Evolutionary conservation across 2,113 vertebrate genomes (phyloP).

Genomic region (Apteryx owenii): DNA sequence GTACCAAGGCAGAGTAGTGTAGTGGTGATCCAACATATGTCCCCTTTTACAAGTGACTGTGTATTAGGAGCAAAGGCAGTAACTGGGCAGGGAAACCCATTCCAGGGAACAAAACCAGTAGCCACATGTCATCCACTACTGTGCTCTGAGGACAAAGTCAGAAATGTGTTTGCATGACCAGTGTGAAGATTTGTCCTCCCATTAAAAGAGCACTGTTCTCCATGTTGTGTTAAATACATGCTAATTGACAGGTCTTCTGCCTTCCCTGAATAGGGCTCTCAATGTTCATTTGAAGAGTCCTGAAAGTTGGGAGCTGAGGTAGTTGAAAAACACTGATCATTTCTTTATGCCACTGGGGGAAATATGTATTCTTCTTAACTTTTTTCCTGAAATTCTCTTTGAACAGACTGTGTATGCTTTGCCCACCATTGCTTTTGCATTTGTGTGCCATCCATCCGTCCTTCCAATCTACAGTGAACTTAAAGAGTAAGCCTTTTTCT

Average conservation of each 20-base stretch:
- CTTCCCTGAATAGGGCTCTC: conserved; percentile 21
- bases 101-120: background rate
- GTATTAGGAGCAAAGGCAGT: background rate
- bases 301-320: background rate
- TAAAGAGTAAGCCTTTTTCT: conserved; percentile 80
- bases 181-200: background rate
- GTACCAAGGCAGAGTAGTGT: conserved; percentile 54
- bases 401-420: conserved; percentile 82
- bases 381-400: conserved; percentile 56
- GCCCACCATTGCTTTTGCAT: conserved; percentile 84
- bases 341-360: background rate
- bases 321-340: background rate
- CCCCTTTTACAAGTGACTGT: background rate
- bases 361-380: conserved; percentile 3
- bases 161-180: background rate
- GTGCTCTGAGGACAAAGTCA: background rate
- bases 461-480: conserved; percentile 86
- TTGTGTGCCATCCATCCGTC: conserved; percentile 84
- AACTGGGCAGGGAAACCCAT: conserved; percentile 21
- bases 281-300: background rate
- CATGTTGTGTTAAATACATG: background rate
- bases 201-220: background rate
- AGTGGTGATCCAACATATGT: background rate
- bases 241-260: conserved; percentile 8
- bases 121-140: background rate